Conservation (phyloP, 2,797 vertebrate species). For the Echeneis naucrates region DNA sequence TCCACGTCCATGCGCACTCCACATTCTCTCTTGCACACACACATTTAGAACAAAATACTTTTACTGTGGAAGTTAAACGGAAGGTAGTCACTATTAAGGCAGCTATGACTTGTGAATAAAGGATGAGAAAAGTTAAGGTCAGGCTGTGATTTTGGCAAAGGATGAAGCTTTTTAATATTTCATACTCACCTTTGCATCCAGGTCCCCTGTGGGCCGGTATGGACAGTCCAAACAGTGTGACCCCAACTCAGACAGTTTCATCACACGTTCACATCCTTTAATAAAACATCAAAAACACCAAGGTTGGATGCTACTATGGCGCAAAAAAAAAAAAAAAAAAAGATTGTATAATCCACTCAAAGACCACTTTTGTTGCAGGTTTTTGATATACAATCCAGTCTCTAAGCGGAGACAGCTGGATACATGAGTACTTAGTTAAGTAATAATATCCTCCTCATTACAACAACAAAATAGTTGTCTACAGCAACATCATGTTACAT, state of each 20-base stretch:
- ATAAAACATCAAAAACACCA: constrained; percentile 26
- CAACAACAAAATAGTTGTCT: constrained; percentile 46
- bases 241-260: constrained; percentile 76
- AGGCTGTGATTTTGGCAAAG: constrained; percentile 53
- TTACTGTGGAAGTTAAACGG: constrained; percentile 26
- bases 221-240: constrained; percentile 74
- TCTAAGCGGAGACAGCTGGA: constrained; percentile 6
- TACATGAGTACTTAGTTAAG: constrained; percentile 59
- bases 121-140: constrained; percentile 58
- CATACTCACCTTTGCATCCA: constrained; percentile 80
- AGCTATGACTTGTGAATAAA: constrained; percentile 67
- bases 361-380: not conserved
- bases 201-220: constrained; percentile 68
- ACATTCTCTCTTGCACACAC: not conserved
- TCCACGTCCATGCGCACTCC: not conserved
- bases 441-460: constrained; percentile 51
- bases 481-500: constrained; percentile 45
- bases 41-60: constrained; percentile 1
- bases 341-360: not conserved
- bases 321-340: not conserved
- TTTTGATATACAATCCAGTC: constrained; percentile 6
- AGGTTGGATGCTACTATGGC: not conserved
- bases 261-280: constrained; percentile 72
- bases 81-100: constrained; percentile 24
- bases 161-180: constrained; percentile 57